Percentiles rank a stretch among this genome's conserved stretches.
Evolutionary conservation across 2,113 vertebrate species (phyloP).

Genomic region (Tylochromis polylepis): DNA sequence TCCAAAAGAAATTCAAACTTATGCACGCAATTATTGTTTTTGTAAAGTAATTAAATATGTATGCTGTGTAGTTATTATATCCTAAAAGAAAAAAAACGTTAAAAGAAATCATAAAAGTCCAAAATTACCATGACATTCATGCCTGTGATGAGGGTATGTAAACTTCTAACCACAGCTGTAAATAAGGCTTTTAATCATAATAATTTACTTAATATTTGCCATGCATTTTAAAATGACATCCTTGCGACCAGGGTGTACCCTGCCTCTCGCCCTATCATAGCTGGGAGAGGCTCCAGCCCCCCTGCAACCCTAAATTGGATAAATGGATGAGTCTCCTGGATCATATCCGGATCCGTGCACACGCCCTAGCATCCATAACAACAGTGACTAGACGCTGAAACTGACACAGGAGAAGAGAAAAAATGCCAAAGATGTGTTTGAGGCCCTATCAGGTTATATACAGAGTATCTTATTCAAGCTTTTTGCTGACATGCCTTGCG

Average conservation of each 20-base stretch:
- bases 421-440: not conserved
- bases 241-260: too few species aligned
- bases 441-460: not conserved
- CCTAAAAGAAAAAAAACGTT: too few species aligned
- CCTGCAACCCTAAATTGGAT: not conserved
- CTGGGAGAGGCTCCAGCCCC: not conserved
- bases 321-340: not conserved
- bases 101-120: too few species aligned
- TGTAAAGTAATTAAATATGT: too few species aligned
- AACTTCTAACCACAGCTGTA: too few species aligned
- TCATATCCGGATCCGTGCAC: not conserved
- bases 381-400: not conserved
- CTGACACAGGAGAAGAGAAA: not conserved
- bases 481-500: not conserved
- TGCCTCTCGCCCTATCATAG: not conserved
- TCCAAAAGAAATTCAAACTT: too few species aligned
- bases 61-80: too few species aligned
- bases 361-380: not conserved
- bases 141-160: too few species aligned
- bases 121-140: too few species aligned
- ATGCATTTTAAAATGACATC: not conserved
- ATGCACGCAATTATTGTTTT: too few species aligned
- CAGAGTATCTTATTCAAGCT: not conserved
- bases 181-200: not conserved
- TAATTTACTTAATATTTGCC: not conserved